Evolutionary conservation across 2,888 invertebrate species (phyloP), one percentile per base, ranked within the genome.

Genomic region (Acrobeloides nanus): DNA sequence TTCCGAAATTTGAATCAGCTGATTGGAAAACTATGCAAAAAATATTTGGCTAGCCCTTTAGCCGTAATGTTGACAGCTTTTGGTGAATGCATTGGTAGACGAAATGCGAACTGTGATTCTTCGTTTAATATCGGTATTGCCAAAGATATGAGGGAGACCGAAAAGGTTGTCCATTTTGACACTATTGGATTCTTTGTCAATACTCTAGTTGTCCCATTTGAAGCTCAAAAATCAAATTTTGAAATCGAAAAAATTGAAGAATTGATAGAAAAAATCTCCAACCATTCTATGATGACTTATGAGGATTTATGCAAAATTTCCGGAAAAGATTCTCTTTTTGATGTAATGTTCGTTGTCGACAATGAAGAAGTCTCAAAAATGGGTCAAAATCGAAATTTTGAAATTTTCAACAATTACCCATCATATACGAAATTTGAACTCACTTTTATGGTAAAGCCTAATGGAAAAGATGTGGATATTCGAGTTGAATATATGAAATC

Each of bases 341-440:
- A 56, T n/a, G 56, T 56, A 3, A 60, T 59, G 59, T 23, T 56
- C 10, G 57, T 43, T 12, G 20, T 55, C 15, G 58, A 54, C 27
- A 42, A 57, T 18, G 34, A 7, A 7, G 25, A 49, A 10, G 33
- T n/a, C 21, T 37, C 10, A 38, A 25, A 10, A 8, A 39, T 35
- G 8, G 10, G 38, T 23, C 12, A 37, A 42, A 20, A 37, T 17
- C 43, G 41, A 6, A 37, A 12, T 12, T 53, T 47, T 23, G 0
- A 46, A 38, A 29, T 52, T 12, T 3, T 37, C 7, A 35, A 54
- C 8, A 7, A 12, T n/a, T 21, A 24, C 8, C 15, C 27, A 29
- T 10, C 18, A 5, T 12, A 10, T 4, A 37, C 55, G n/a, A 56
- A 56, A 31, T 56, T 46, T 32, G 32, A 38, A 20, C 25, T 56